These are phyloP conservation scores for Percopsis omiscomaycus DNA, from an alignment of 2,797 vertebrate genomes.

Conservation along the genomic window DNA sequence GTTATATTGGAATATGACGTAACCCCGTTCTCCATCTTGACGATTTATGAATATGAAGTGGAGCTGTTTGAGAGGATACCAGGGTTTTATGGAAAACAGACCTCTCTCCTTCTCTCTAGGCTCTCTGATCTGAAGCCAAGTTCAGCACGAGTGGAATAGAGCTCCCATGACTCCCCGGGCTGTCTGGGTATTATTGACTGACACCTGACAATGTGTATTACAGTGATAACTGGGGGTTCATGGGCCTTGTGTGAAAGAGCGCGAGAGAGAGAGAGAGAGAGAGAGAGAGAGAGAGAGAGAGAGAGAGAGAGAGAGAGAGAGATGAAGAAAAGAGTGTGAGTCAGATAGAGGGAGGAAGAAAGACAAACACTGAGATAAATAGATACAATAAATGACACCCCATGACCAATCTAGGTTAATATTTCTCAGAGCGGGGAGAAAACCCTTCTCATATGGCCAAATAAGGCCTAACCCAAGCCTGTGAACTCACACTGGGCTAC, in stretches of 20 bases:
- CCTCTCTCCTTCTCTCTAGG: constrained; percentile 34
- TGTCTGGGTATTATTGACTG: constrained; percentile 64
- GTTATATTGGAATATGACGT: constrained; percentile 57
- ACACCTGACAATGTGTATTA: constrained; percentile 65
- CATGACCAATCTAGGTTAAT: constrained; percentile 5
- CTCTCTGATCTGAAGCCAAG: constrained; percentile 69
- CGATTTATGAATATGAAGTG: constrained; percentile 76
- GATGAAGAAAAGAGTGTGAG: neutral
- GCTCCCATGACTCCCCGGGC: constrained; percentile 52
- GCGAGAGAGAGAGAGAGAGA: neutral
- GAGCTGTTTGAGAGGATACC: constrained; percentile 67
- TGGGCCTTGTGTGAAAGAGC: constrained; percentile 8
- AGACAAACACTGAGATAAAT: too few relatives aligned
- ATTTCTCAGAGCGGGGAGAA: constrained; percentile 77
- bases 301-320: constrained; percentile 5
- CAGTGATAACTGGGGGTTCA: constrained; percentile 21
- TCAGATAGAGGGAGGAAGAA: neutral
- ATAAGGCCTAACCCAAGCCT: constrained; percentile 77
- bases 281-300: constrained; percentile 11
- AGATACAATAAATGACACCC: neutral
- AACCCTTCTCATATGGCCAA: constrained; percentile 66
- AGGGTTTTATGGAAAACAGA: constrained; percentile 78
- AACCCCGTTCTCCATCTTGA: constrained; percentile 65
- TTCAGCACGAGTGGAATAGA: constrained; percentile 51
- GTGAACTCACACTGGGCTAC: constrained; percentile 48